Evolutionary conservation across 2,113 vertebrate genomes (phyloP), one percentile per base, ranked within the genome.

Genomic region (Dascyllus trimaculatus): DNA sequence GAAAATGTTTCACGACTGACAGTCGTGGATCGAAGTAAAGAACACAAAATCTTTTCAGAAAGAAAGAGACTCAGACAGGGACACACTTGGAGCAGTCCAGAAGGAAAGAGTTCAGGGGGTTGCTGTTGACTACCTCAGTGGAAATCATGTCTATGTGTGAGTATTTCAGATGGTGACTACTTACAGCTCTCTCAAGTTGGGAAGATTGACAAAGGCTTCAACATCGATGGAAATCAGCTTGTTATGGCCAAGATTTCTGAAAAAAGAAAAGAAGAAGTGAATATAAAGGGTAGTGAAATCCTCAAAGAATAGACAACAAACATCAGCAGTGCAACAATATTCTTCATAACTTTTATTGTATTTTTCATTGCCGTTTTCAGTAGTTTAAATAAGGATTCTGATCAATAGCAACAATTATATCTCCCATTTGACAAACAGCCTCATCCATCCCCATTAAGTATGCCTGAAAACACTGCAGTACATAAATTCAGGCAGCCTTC

Each of bases 241-340:
- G 93, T 98, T 99, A 94, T 95, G 93, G 93, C 97, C 97, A 86
- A 99, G 95, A 91, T 98, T 98, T 95, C 98, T 99, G 95, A 87
- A 88, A 29, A 51, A 48, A 84, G 43, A 65, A 79, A 73, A 62
- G n/a, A 32, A 46, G 9, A 17, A 2, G 26, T 57, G 18, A 54
- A 38, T 4, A 35, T 18, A 59, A 66, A 19, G 60, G 9, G 45
- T 5, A 51, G 19, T 24, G 32, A 75, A 26, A 52, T 43, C 9
- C 2, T 24, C 13, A 54, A 11, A 69, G 22, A 29, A 22, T 11
- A 38, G 14, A 57, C 45, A 29, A 32, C 29, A 21, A 18, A 29
- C 29, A 69, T 17, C 21, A 64, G 19, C 40, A 57, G 43, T 5
- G 19, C 11, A 32, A 18, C 3, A 35, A 51, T 57, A 29, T 58